Evolutionary conservation across 2,797 vertebrate genomes (phyloP).

Genomic region (Paramormyrops hopkinsi): DNA sequence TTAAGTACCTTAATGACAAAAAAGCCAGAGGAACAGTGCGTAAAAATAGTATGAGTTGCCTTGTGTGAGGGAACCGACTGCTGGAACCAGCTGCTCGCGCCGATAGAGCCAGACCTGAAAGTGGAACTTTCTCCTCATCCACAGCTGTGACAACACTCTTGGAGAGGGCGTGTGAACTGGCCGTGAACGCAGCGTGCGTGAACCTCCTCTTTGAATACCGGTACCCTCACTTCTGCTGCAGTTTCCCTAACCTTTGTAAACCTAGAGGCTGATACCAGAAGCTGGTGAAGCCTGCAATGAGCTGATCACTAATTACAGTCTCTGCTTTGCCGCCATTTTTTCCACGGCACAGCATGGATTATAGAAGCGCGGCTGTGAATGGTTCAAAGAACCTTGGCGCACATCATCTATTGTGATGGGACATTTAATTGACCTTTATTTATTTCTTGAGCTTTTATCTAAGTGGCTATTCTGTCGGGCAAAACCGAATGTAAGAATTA

Average conservation of each 20-base stretch:
- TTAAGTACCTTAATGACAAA: neutral
- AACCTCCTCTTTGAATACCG: neutral
- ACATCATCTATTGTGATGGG: neutral
- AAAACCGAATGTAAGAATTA: neutral
- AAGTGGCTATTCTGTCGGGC: neutral
- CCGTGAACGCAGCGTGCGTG: neutral
- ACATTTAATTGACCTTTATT: neutral
- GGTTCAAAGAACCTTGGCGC: neutral
- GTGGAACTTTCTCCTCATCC: slow-evolving; percentile 34
- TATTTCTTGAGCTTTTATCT: neutral
- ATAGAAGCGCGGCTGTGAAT: neutral
- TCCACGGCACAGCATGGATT: neutral
- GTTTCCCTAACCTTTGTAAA: neutral
- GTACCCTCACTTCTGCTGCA: neutral
- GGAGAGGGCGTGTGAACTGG: slow-evolving; percentile 33
- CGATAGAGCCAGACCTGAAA: slow-evolving; percentile 11
- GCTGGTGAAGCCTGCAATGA: slow-evolving; percentile 45
- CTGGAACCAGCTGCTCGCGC: slow-evolving; percentile 20
- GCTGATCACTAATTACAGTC: neutral
- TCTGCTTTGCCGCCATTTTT: neutral
- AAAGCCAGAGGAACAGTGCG: slow-evolving; percentile 2
- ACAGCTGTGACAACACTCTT: slow-evolving; percentile 54
- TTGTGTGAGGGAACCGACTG: slow-evolving; percentile 28
- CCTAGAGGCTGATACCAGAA: slow-evolving; percentile 21
- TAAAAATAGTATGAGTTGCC: slow-evolving; percentile 27